Evolutionary conservation across 2,888 invertebrate genomes (phyloP).

Genomic region (Nasonovia ribisnigri): DNA sequence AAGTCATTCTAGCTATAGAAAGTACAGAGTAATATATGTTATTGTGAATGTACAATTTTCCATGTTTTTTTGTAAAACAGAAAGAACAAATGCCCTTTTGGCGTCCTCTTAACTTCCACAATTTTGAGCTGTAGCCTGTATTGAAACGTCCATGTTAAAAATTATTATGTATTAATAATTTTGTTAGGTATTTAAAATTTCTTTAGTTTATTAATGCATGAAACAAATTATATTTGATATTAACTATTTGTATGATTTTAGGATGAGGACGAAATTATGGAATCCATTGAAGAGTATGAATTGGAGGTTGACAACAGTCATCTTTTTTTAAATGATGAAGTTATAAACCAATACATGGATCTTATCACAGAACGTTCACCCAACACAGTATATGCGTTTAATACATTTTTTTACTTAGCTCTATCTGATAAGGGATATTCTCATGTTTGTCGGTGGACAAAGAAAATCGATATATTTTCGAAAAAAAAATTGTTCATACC

Average conservation of each 20-base stretch:
- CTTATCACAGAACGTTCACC: slow-evolving; percentile 83
- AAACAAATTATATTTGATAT: not conserved
- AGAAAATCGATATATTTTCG: slow-evolving; percentile 87
- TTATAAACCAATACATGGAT: slow-evolving; percentile 98
- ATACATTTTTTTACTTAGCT: slow-evolving; percentile 95
- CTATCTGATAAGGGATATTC: slow-evolving; percentile 83
- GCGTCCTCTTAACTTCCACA: not conserved
- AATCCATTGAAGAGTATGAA: too few species aligned
- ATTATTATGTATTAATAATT: not conserved
- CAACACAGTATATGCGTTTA: slow-evolving; percentile 84
- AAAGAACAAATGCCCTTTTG: too few species aligned
- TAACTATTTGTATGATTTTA: slow-evolving; percentile 19
- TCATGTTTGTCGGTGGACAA: slow-evolving; percentile 90
- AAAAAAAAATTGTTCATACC: slow-evolving; percentile 90
- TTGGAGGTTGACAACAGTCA: not conserved
- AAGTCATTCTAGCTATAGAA: too few species aligned
- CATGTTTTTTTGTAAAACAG: too few species aligned
- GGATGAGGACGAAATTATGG: not conserved
- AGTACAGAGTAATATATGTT: too few species aligned
- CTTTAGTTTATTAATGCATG: not conserved
- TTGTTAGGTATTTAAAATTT: not conserved
- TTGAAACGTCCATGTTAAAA: not conserved
- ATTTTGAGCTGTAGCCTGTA: not conserved
- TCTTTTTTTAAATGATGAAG: slow-evolving; percentile 69
- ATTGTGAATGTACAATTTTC: too few species aligned